phyloP scores from a whole-genome alignment of 2,888 invertebrate genomes.

The Brachynemurus nebulosus region DNA sequence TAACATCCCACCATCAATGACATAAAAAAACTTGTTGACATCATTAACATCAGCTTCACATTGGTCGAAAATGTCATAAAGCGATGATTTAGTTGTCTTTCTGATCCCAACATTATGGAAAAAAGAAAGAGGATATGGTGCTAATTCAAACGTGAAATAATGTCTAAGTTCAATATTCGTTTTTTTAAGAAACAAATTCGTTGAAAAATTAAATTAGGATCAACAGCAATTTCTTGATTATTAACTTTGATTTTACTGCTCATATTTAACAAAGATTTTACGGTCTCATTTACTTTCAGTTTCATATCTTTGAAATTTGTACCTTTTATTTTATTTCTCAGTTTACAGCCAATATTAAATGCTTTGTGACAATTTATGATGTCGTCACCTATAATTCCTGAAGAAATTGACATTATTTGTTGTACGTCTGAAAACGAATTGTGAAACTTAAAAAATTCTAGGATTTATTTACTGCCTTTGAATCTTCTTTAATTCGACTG shows the following conservation, averaged over 20 bases:
- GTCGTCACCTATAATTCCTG: conserved; percentile 7
- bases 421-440: conserved; percentile 8
- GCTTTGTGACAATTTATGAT: conserved; percentile 8
- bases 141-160: not conserved
- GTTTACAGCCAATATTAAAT: too few species aligned
- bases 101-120: not conserved
- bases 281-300: conserved; percentile 9
- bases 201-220: not conserved
- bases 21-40: not conserved
- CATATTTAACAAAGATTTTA: conserved; percentile 11
- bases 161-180: not conserved
- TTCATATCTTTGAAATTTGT: conserved; percentile 7
- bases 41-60: not conserved
- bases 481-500: conserved; percentile 1
- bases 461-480: conserved; percentile 4
- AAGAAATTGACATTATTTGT: conserved; percentile 3
- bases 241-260: conserved; percentile 12
- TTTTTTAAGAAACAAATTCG: not conserved
- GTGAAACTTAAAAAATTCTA: conserved; percentile 8
- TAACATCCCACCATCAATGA: conserved; percentile 13
- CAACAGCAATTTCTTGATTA: conserved; percentile 3
- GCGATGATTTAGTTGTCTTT: conserved; percentile 10
- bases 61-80: conserved; percentile 14
- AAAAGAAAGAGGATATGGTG: conserved; percentile 1
- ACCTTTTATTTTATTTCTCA: too few species aligned